Base-by-base conservation (phyloP, 2,888 invertebrate genomes). In the Eubasilissa splendida region DNA sequence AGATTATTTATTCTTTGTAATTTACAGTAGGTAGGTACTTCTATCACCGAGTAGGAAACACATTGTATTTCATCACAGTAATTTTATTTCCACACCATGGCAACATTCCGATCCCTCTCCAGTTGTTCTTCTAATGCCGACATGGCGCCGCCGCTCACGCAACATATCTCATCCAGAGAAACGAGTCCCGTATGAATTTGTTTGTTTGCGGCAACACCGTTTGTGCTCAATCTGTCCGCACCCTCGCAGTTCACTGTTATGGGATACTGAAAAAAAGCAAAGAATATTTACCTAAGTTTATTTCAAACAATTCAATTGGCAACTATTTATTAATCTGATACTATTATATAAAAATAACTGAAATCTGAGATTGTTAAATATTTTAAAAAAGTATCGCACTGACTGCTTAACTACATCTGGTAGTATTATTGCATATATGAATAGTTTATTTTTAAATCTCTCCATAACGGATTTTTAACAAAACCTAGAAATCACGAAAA, bases 161-260 rank as follows among this genome's bases (percentile, higher is more conserved):
- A 95, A 87, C 97, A 97, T 85, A 97, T 94, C 88, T 97, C 96
- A 90, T 97, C 97, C 81, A 95, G 91, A 84, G 94, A 95, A 2
- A 88, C 89, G 1, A 89, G 85, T 0, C 91, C 91, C 86, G 87
- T 90, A 88, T 91, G 91, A 0, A 88, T 87, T 54, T 70, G 77
- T 85, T 10, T 87, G 82, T 22, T 14, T 77, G 92, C 91, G 10
- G 89, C 87, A 1, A 94, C 94, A 80, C 89, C 93, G 85, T 79
- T 87, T 87, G 77, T 88, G 88, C 86, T 88, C 88, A 53, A 87
- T 88, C 81, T 88, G 88, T 11, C 85, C 79, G 1, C 87, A 83
- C 0, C 89, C 85, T 88, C 88, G 86, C 89, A 79, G 14, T 81
- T 86, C 5, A 92, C 86, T 0, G 91, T 90, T 83, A 92, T 90